Conservation (phyloP, 2,113 vertebrate genomes). For the Poecilia latipinna region DNA sequence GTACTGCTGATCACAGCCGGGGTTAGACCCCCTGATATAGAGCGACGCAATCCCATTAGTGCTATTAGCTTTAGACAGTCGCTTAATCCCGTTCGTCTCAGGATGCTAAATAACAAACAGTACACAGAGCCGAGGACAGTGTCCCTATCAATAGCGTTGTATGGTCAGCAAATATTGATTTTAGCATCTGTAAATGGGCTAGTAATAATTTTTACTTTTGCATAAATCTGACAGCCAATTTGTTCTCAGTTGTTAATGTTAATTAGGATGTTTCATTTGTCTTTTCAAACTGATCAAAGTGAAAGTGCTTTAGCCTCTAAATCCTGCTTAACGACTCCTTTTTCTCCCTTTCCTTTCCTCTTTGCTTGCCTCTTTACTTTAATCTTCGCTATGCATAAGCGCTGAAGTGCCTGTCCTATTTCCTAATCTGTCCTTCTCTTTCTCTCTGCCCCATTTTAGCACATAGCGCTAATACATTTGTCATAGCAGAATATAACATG, state of each 20-base stretch:
- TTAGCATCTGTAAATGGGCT: constrained; percentile 21
- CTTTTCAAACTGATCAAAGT: constrained; percentile 30
- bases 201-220: background rate
- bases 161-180: constrained; percentile 31
- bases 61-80: constrained; percentile 53
- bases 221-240: constrained; percentile 7
- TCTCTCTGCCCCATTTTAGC: constrained; percentile 46
- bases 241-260: constrained; percentile 27
- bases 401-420: constrained; percentile 75
- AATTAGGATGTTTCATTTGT: constrained; percentile 6
- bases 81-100: constrained; percentile 66
- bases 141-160: constrained; percentile 51
- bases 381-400: constrained; percentile 72
- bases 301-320: constrained; percentile 19
- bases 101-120: constrained; percentile 56
- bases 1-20: constrained; percentile 62
- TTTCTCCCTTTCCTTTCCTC: background rate
- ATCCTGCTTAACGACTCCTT: constrained; percentile 23
- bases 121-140: constrained; percentile 46
- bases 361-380: constrained; percentile 40
- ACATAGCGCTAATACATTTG: constrained; percentile 61
- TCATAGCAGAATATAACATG: constrained; percentile 49
- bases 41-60: constrained; percentile 69
- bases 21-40: constrained; percentile 48
- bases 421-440: background rate